Base-by-base conservation (phyloP, 1,140 invertebrate species). In the Pogonomyrmex barbatus region DNA sequence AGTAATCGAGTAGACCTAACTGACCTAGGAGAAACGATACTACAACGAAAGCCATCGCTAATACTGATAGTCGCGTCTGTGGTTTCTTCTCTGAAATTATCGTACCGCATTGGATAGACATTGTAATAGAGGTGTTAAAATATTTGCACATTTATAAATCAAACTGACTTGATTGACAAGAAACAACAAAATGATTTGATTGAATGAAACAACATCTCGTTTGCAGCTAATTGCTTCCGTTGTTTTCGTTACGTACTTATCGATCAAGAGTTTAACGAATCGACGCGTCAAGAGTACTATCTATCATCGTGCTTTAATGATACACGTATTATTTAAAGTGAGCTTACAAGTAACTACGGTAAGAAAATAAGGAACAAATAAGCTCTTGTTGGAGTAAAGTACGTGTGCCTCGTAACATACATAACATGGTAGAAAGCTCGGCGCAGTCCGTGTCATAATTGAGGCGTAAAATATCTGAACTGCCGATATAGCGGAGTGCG, bases 11-110 rank as follows among this genome's bases (percentile, higher is more conserved):
- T 54, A 30, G 63, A 75, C 63, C n/a, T 73, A 75, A 88, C 91
- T 84, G 77, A 92, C 90, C 91, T 78, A 92, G 85, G 79, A 92
- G 36, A 81, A 78, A 89, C 58, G 83, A 17, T 75, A 91, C 24
- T 68, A 86, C 30, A 36, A 84, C 45, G 12, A 81, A 90, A 54
- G 81, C 47, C 47, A 76, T 84, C 52, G 24, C 1, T 52, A 6
- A 45, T 56, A 45, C n/a, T 8, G 50, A 14, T 63, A 42, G 24
- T 33, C 10, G 42, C 85, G 39, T 17, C 36, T 6, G n/a, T 6
- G n/a, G 33, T 60, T 54, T 50, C 42, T 24, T 75, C 14, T 0
- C 4, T 12, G 50, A 24, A 50, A n/a, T 4, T 9, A 30, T 6
- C 24, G 14, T 12, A n/a, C 6, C 12, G 14, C 50, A 8, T 36